Evolutionary conservation across 92 coral and sea anemone species (phyloP), one percentile per base, ranked within the genome.

Genomic region (Parazoanthus darwini): DNA sequence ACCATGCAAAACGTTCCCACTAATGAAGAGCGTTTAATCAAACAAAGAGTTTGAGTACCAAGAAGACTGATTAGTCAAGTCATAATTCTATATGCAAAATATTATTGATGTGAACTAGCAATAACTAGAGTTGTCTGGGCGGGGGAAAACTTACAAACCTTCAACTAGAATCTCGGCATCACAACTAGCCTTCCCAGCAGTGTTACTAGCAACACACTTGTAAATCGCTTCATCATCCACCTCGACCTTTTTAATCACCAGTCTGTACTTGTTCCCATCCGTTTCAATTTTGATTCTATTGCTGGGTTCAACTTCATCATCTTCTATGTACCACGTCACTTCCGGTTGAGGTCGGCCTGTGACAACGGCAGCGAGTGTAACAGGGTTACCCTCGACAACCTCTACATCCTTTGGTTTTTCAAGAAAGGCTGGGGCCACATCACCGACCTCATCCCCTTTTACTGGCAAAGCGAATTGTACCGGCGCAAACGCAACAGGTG

Each of bases 311-410:
- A 96, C 81, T 50, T 91, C 82, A 36, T 89, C 88, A 0, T 77
- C 92, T 44, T 89, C 92, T 85, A 85, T 86, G 29, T 88, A 89
- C 98, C 98, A 94, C 25, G 88, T 90, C 58, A 94, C 90, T 78
- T 84, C 86, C 56, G 95, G 98, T n/a, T 67, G 72, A 26, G 95
- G 98, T 58, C 43, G 83, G 29, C 98, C 98, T 50, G 85, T 79
- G 51, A 94, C 82, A 50, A 75, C 91, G 46, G 96, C 95, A 56
- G 82, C 77, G 37, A 97, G 91, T 58, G 91, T 92, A 25, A 94
- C 99, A 72, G 85, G 39, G 14, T 84, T 92, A 35, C 96, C 98
- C 75, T 94, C 96, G 63, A 78, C 88, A 18, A 92, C 91, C 86
- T 94, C 94, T 44, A 91, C 92, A 48, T 95, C 94, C 63, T 88